Conservation (phyloP, 2,113 vertebrate genomes). For the Emberiza fucata region DNA sequence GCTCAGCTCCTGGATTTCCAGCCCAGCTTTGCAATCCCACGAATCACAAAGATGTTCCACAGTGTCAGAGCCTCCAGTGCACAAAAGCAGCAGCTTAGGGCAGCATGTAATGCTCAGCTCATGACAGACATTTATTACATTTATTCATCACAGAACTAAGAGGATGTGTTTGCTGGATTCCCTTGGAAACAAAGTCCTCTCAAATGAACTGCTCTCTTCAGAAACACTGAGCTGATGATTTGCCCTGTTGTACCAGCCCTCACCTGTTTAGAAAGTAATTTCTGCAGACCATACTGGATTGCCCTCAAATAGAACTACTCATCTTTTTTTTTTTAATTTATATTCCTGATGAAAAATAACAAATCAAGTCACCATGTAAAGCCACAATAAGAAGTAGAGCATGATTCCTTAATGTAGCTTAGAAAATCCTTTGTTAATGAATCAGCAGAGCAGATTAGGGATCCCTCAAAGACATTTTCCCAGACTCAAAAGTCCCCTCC, state of each 20-base stretch:
- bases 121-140: conserved; percentile 18
- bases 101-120: not conserved
- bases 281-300: not conserved
- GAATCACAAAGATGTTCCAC: conserved; percentile 39
- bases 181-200: conserved; percentile 1
- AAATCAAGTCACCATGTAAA: not conserved
- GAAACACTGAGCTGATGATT: not conserved
- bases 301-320: not conserved
- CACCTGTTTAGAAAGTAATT: not conserved
- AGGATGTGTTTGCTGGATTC: conserved; percentile 18
- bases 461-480: not conserved
- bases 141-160: not conserved
- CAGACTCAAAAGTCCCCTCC: not conserved
- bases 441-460: not conserved
- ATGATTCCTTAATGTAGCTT: not conserved
- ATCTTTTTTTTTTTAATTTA: not conserved
- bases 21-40: conserved; percentile 10
- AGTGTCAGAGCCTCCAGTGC: not conserved
- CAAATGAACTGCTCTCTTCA: not conserved
- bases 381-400: not conserved
- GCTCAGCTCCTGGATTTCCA: conserved; percentile 1
- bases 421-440: not conserved
- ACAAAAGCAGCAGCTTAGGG: not conserved
- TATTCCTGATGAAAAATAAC: not conserved
- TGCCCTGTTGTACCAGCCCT: not conserved